Evolutionary conservation across 2,888 invertebrate genomes (phyloP).

Genomic region (Trypoxylon attenuatum): DNA sequence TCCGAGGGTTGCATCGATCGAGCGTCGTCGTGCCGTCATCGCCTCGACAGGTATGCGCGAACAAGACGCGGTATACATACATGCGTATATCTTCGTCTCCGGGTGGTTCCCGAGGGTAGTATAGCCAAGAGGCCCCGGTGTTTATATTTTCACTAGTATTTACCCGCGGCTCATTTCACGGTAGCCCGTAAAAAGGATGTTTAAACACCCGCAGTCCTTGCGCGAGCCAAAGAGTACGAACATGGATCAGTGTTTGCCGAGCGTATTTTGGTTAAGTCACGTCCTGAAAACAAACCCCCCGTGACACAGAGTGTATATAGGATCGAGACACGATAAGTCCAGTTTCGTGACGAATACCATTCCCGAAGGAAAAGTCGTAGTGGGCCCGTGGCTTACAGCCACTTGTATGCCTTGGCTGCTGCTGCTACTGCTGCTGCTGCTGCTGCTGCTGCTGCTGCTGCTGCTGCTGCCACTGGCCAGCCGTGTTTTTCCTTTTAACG

Average conservation of each 20-base stretch:
- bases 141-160: conserved; percentile 31
- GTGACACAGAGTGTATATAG: conserved; percentile 45
- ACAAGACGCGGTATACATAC: too few relatives aligned
- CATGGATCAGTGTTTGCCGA: conserved; percentile 47
- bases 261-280: conserved; percentile 59
- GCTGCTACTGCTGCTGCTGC: too few relatives aligned
- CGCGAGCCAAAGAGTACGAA: not conserved
- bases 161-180: conserved; percentile 34
- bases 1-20: too few relatives aligned
- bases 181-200: conserved; percentile 4
- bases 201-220: conserved; percentile 5
- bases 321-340: conserved; percentile 46
- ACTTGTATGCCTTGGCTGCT: conserved; percentile 22
- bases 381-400: not conserved
- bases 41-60: too few relatives aligned
- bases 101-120: conserved; percentile 2
- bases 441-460: too few relatives aligned
- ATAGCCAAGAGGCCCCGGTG: too few relatives aligned
- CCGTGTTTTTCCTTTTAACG: conserved; percentile 44
- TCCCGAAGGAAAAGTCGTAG: conserved; percentile 22
- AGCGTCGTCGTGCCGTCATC: too few relatives aligned
- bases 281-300: conserved; percentile 56
- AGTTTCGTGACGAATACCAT: conserved; percentile 50
- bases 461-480: too few relatives aligned
- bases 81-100: not conserved